These are phyloP conservation scores for Equus przewalskii DNA, from an alignment of 2,113 vertebrate genomes.

Conservation along the genomic window DNA sequence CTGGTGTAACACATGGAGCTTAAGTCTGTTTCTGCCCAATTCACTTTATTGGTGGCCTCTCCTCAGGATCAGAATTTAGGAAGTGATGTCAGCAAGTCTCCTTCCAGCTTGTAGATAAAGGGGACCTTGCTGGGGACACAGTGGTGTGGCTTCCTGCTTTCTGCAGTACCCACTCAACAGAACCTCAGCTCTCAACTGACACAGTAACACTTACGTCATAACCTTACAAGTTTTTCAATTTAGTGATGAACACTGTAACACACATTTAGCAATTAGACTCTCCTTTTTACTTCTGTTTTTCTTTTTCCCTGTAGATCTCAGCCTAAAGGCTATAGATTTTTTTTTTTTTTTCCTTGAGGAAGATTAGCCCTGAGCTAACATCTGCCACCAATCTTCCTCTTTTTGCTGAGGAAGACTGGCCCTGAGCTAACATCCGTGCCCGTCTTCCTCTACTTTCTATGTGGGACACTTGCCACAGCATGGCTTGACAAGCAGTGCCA, in stretches of 20 bases:
- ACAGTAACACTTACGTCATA: neutral
- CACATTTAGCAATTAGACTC: neutral
- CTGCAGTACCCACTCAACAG: neutral
- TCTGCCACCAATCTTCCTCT: too few species aligned
- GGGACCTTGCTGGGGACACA: neutral
- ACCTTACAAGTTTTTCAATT: slow-evolving; percentile 41
- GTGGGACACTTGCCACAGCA: too few species aligned
- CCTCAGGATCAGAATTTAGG: neutral
- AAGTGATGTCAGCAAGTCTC: neutral
- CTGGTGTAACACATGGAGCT: neutral
- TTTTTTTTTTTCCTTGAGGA: neutral
- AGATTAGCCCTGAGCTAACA: too few species aligned
- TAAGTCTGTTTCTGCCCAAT: neutral
- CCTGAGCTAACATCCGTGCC: too few species aligned
- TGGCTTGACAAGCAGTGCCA: too few species aligned
- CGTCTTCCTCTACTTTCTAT: too few species aligned
- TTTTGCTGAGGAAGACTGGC: too few species aligned
- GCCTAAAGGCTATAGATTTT: neutral
- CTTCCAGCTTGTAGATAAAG: neutral
- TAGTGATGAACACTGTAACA: neutral
- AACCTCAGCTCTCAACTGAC: neutral
- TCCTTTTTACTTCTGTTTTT: neutral
- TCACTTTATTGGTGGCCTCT: neutral
- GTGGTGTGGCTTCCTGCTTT: rapidly evolving
- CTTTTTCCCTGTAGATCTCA: neutral